Evolutionary conservation across 2,113 vertebrate species (phyloP).

Genomic region (Anthoscopus minutus): DNA sequence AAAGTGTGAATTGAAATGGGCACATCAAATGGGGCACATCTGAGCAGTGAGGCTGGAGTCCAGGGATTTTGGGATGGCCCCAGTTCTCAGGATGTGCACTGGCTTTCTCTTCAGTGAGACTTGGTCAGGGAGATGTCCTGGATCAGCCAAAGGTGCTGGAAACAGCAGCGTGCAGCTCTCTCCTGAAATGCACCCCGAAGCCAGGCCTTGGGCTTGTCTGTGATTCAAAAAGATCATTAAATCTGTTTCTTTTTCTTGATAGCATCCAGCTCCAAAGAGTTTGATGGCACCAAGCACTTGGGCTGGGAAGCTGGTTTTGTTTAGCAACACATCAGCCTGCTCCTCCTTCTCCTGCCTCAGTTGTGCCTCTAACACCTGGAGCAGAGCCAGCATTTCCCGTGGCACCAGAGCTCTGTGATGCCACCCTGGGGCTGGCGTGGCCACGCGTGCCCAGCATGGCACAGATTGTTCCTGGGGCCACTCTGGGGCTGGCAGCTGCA

Average conservation of each 20-base stretch:
- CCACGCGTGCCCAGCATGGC: background rate
- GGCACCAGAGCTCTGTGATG: background rate
- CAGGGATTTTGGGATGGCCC: background rate
- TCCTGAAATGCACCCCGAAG: too few relatives aligned
- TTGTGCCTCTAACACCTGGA: background rate
- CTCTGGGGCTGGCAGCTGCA: background rate
- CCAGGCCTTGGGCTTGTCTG: background rate
- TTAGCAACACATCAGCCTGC: background rate
- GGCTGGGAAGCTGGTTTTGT: background rate
- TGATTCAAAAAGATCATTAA: background rate
- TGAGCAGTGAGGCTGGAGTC: background rate
- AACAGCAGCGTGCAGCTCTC: background rate
- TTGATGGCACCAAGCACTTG: background rate
- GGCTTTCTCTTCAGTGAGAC: background rate
- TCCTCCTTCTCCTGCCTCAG: background rate
- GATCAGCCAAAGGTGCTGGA: background rate
- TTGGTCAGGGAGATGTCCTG: background rate
- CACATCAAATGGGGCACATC: rapidly evolving
- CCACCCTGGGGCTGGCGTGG: background rate
- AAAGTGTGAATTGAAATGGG: background rate
- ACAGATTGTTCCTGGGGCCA: background rate
- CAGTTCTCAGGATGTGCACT: background rate
- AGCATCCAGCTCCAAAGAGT: background rate
- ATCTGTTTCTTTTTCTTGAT: background rate
- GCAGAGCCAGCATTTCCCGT: background rate